These are phyloP conservation scores for Molanna angustata DNA, from an alignment of 2,888 invertebrate genomes.

Conservation along the genomic window DNA sequence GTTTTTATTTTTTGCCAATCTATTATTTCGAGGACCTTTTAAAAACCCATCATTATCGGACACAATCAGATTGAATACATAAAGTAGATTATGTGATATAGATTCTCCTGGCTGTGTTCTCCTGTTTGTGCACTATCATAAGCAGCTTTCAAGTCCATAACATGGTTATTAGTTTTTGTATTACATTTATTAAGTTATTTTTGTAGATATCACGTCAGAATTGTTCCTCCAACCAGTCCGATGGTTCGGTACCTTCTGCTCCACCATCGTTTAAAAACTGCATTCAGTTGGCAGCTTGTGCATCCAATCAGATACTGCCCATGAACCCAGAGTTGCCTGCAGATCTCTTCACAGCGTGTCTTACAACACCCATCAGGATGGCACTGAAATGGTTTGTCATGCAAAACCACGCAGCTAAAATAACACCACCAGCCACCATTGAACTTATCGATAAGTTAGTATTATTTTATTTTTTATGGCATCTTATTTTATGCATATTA, in stretches of 20 bases:
- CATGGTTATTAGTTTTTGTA: too few species aligned
- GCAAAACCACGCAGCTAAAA: slow-evolving; percentile 71
- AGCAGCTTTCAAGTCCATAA: too few species aligned
- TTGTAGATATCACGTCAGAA: slow-evolving; percentile 19
- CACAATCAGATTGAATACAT: too few species aligned
- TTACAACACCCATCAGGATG: slow-evolving; percentile 97
- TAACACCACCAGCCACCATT: slow-evolving; percentile 77
- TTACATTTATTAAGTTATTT: too few species aligned
- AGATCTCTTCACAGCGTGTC: slow-evolving; percentile 94
- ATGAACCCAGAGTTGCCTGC: slow-evolving; percentile 98
- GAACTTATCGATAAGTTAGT: slow-evolving; percentile 88
- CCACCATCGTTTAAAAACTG: slow-evolving; percentile 78
- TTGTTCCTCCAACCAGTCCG: background rate
- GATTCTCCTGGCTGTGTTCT: background rate
- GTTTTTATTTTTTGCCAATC: too few species aligned
- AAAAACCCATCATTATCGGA: too few species aligned
- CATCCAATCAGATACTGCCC: slow-evolving; percentile 88
- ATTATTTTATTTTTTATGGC: background rate
- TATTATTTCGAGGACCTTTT: too few species aligned
- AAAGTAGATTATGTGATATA: too few species aligned
- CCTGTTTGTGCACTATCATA: too few species aligned
- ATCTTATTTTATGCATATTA: too few species aligned
- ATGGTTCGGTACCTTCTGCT: slow-evolving; percentile 1
- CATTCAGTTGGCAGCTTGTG: slow-evolving; percentile 96
- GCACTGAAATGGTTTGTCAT: slow-evolving; percentile 93